Evolutionary conservation across 2,113 vertebrate species (phyloP).

Genomic region (Lampris megalopsis): DNA sequence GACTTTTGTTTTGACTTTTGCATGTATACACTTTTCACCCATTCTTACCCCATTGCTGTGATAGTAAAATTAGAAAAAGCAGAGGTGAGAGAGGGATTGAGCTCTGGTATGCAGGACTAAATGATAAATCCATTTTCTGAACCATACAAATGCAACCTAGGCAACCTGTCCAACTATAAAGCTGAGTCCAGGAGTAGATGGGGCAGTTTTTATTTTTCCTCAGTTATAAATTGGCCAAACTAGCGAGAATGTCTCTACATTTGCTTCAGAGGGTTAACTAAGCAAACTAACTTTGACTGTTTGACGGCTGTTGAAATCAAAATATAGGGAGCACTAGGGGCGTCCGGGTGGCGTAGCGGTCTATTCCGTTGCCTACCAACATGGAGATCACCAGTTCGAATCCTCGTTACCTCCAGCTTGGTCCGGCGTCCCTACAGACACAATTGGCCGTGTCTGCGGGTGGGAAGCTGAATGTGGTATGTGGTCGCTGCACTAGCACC

Average conservation of each 20-base stretch:
- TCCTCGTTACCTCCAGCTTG: too few relatives aligned
- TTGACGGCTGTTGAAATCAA: too few relatives aligned
- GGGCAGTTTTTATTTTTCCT: constrained; percentile 35
- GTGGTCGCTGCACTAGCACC: too few relatives aligned
- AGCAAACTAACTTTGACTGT: neutral
- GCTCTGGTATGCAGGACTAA: constrained; percentile 32
- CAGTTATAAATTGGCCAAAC: neutral
- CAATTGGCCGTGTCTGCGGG: too few relatives aligned
- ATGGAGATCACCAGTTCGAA: too few relatives aligned
- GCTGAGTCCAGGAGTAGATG: constrained; percentile 9
- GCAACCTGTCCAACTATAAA: constrained; percentile 27
- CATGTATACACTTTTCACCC: constrained; percentile 11
- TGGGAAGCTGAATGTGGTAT: too few relatives aligned
- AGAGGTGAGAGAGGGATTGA: constrained; percentile 63
- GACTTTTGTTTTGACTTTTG: neutral
- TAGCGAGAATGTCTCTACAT: neutral
- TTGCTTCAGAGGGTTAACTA: neutral
- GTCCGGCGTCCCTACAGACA: too few relatives aligned
- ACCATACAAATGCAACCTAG: neutral
- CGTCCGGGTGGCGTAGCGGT: too few relatives aligned
- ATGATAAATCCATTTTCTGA: constrained; percentile 54
- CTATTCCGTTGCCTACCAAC: too few relatives aligned
- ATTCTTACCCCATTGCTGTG: neutral
- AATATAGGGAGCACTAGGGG: too few relatives aligned
- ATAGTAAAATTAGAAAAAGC: constrained; percentile 32